Evolutionary conservation across 1,140 invertebrate genomes (phyloP), one percentile per base, ranked within the genome.

Genomic region (Plutomurus gul): DNA sequence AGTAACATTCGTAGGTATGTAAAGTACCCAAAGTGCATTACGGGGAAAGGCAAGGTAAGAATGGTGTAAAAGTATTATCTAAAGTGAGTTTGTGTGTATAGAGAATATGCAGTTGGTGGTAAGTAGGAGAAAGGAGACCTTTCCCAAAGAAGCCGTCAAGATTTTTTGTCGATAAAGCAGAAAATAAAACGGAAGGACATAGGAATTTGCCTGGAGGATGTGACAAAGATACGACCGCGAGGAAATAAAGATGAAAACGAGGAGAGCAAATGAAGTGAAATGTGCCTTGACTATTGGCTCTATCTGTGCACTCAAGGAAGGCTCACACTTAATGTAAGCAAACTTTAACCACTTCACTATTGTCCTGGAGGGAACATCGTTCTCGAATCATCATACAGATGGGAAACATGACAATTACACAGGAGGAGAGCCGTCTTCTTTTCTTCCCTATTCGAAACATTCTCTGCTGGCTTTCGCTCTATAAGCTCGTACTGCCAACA

Each of bases 181-280:
- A 65, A 65, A 65, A 65, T 65, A 36, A 65, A 65, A 36, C 56
- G 56, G 70, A 72, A 46, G 70, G 36, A 46, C 33, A 30, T 46
- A 74, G n/a, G 72, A 74, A 74, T 74, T 47, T 74, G 72, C 40
- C 72, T 49, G 39, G 72, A 74, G 72, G 72, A 74, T 25, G 72
- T 74, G 72, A 39, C 56, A 72, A 72, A 72, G 70, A 39, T 40
- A 33, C 47, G 75, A 40, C 22, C 47, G 46, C 18, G 75, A 60
- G 75, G 75, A 76, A 75, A 75, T 36, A 56, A 51, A 60, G 36
- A 76, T 33, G 75, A 76, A 70, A 43, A 43, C 22, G 76, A 77
- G 36, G 51, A 46, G 56, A n/a, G 56, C 36, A 70, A 77, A 77
- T 77, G 56, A 77, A 65, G 49, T 77, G 76, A 39, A 65, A 74